Evolutionary conservation across 2,888 invertebrate species (phyloP), one percentile per base, ranked within the genome.

Genomic region (Cryptocheilus praepositus): DNA sequence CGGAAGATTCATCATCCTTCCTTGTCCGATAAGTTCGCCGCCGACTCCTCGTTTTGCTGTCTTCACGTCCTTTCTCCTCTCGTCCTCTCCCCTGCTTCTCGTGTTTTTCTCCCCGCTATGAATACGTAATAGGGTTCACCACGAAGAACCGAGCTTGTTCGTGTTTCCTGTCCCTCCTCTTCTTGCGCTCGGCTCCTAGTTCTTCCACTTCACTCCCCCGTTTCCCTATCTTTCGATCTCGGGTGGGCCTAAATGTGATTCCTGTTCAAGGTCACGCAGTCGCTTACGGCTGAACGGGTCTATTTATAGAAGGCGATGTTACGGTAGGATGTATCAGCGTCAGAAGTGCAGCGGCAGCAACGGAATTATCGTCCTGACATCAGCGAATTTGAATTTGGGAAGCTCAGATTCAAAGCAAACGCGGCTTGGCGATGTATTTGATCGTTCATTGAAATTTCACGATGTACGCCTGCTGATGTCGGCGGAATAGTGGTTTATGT

Each of bases 221-320:
- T n/a, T 11, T 52, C 60, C 61, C 57, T 61, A 18, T 25, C 21
- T 18, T n/a, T 53, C 59, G 54, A 51, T 64, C 64, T 52, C 49
- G 55, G 67, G 43, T 59, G 63, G 61, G 65, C 66, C 70, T 70
- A 74, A 67, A 49, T 63, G 63, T 72, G 70, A 79, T 78, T 71
- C 66, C 74, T 70, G 64, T 44, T 43, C 77, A 76, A 79, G 79
- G 77, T 69, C 70, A 63, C 59, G 64, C 69, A 57, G 63, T 61
- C 68, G n/a, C 61, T 52, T 45, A 18, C 36, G 36, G 18, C 67
- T 52, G 70, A 75, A 67, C 79, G 57, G 16, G 67, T 73, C 74
- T 78, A 78, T 79, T 78, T 79, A 79, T 78, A 78, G 73, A n/a
- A 22, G 46, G 18, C 49, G 22, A 7, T n/a, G 25, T 13, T 36